A percentile compares a stretch with the other conserved stretches of the same genome.
Evolutionary conservation across 2,797 vertebrate species (phyloP).

Genomic region (Microchirus variegatus): DNA sequence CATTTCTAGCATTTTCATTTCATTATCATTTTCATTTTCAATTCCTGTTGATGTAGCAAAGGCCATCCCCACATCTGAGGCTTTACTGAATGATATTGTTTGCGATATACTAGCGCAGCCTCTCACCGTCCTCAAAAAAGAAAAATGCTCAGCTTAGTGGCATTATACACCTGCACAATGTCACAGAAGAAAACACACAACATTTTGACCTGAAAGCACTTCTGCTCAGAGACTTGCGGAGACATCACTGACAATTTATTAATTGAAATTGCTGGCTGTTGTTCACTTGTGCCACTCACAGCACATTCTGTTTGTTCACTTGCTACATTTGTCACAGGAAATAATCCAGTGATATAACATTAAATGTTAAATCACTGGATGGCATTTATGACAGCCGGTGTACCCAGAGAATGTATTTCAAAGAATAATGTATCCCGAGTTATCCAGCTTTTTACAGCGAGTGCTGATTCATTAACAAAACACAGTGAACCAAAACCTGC

Average conservation of each 20-base stretch:
- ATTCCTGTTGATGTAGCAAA: too few species aligned
- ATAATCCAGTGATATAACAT: constrained; percentile 1
- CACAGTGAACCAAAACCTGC: too few species aligned
- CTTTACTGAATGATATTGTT: background rate
- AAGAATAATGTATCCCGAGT: background rate
- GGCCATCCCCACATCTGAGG: background rate
- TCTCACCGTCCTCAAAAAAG: constrained; percentile 1
- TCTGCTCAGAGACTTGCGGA: constrained; percentile 23
- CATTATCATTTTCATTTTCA: too few species aligned
- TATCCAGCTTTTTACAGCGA: background rate
- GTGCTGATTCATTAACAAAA: too few species aligned
- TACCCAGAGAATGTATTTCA: background rate
- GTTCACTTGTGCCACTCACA: constrained; percentile 17
- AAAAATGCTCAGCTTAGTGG: constrained; percentile 9
- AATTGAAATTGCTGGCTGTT: constrained; percentile 26
- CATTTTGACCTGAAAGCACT: constrained; percentile 8
- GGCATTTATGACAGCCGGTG: constrained; percentile 16
- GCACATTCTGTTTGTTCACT: constrained; percentile 25
- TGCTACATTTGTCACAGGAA: constrained; percentile 7
- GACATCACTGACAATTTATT: constrained; percentile 31
- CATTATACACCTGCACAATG: constrained; percentile 15
- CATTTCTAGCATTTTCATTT: too few species aligned
- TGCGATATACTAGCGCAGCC: background rate
- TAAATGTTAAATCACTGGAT: background rate
- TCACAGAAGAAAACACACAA: constrained; percentile 19